Percentiles rank a stretch among this genome's conserved stretches.
Evolutionary conservation across 2,113 vertebrate species (phyloP).

Genomic region (Pandion haliaetus): DNA sequence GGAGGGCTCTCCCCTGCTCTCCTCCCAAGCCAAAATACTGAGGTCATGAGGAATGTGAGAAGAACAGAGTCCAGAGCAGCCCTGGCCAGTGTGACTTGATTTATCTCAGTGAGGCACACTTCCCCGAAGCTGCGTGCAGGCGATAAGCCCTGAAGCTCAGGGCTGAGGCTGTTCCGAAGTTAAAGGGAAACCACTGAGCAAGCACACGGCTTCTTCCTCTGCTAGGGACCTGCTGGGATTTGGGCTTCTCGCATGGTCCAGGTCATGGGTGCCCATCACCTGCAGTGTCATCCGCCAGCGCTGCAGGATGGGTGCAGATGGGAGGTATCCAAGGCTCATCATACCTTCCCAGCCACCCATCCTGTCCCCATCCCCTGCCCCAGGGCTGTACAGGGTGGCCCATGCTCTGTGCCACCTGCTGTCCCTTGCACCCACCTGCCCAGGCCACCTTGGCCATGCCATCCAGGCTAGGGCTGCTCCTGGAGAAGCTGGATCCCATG

Average conservation of each 20-base stretch:
- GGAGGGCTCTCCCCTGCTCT: background rate
- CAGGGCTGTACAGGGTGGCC: background rate
- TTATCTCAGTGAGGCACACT: conserved; percentile 55
- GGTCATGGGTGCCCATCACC: background rate
- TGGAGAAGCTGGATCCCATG: background rate
- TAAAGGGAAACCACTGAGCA: conserved; percentile 43
- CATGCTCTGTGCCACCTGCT: fast-evolving
- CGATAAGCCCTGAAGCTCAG: background rate
- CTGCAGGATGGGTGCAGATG: background rate
- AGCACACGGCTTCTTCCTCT: background rate
- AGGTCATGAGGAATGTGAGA: conserved; percentile 58
- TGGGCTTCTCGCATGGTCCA: fast-evolving
- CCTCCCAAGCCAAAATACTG: conserved; percentile 9
- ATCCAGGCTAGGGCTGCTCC: background rate
- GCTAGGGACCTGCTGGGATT: background rate
- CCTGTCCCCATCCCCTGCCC: background rate
- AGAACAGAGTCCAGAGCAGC: conserved; percentile 50
- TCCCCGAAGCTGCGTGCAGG: background rate
- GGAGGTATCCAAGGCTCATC: background rate
- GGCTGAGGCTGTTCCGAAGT: conserved; percentile 7
- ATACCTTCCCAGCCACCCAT: background rate
- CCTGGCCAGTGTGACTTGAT: background rate
- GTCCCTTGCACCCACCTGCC: background rate
- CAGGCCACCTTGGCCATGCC: background rate
- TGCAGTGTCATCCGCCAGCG: background rate